Evolutionary conservation across 2,113 vertebrate genomes (phyloP).

Genomic region (Stigmatopora argus): DNA sequence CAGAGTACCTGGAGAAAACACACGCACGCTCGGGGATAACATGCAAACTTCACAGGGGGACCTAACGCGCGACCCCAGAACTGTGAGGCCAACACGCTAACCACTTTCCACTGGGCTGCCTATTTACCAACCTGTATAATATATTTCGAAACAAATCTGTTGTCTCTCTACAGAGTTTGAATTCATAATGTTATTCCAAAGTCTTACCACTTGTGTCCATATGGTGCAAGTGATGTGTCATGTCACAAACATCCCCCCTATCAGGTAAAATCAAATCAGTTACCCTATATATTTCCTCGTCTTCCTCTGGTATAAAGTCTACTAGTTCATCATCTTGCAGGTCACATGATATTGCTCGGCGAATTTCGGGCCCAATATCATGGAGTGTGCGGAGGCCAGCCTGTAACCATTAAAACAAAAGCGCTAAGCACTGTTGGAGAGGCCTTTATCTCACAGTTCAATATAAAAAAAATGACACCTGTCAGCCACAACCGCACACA

Average conservation of each 20-base stretch:
- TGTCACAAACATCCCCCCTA: constrained; percentile 30
- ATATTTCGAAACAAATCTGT: not conserved
- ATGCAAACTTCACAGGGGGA: too few species aligned
- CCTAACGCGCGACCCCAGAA: too few species aligned
- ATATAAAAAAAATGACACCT: constrained; percentile 32
- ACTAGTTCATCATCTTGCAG: constrained; percentile 97
- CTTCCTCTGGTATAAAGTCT: constrained; percentile 91
- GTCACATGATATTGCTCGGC: constrained; percentile 98
- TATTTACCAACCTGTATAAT: not conserved
- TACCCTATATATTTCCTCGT: constrained; percentile 99
- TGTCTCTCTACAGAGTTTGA: not conserved
- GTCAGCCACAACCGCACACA: constrained; percentile 51
- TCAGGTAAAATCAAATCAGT: constrained; percentile 63
- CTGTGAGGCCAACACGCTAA: too few species aligned
- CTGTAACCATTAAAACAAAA: constrained; percentile 88
- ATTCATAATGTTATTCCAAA: not conserved
- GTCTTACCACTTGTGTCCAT: not conserved
- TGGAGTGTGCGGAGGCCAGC: constrained; percentile 98
- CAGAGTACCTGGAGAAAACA: too few species aligned
- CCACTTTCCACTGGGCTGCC: too few species aligned
- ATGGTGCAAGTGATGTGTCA: not conserved
- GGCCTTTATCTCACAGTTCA: constrained; percentile 44
- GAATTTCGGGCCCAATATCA: constrained; percentile 99
- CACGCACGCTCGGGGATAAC: too few species aligned
- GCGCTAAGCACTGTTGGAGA: constrained; percentile 57